These are phyloP conservation scores for Lepus oiostolus DNA, from an alignment of 2,797 vertebrate species.

Conservation along the genomic window DNA sequence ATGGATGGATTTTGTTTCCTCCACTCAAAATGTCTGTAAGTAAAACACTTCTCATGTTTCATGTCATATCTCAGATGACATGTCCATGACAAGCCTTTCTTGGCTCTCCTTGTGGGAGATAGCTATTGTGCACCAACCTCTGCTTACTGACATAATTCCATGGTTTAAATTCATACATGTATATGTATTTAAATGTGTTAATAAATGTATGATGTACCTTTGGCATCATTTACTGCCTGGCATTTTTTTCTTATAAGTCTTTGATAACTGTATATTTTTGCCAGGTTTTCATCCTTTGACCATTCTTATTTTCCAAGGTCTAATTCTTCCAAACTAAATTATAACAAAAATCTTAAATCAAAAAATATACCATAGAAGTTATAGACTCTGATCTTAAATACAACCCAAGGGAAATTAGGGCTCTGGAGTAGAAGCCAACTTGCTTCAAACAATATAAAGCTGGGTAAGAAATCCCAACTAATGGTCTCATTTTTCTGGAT, in stretches of 20 bases:
- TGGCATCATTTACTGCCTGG: not conserved
- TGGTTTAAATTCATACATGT: not conserved
- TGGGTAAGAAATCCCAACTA: not conserved
- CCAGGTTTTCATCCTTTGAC: not conserved
- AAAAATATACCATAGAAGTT: not conserved
- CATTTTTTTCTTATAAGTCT: not conserved
- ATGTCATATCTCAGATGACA: slow-evolving; percentile 50
- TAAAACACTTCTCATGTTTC: not conserved
- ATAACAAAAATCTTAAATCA: not conserved
- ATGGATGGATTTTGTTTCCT: slow-evolving; percentile 20
- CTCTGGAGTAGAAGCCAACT: not conserved
- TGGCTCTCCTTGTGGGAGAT: not conserved
- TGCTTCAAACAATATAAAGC: not conserved
- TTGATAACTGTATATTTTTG: not conserved
- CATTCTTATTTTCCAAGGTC: not conserved
- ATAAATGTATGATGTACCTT: not conserved
- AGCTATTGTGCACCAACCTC: not conserved
- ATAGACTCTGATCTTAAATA: not conserved
- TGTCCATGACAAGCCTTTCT: not conserved
- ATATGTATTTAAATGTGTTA: not conserved
- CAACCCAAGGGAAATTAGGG: not conserved
- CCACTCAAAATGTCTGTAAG: slow-evolving; percentile 27
- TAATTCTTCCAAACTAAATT: not conserved
- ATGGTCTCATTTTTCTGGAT: not conserved
- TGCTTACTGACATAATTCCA: not conserved